Conservation (phyloP, 1,140 invertebrate genomes). For the Drosophila nasuta region DNA sequence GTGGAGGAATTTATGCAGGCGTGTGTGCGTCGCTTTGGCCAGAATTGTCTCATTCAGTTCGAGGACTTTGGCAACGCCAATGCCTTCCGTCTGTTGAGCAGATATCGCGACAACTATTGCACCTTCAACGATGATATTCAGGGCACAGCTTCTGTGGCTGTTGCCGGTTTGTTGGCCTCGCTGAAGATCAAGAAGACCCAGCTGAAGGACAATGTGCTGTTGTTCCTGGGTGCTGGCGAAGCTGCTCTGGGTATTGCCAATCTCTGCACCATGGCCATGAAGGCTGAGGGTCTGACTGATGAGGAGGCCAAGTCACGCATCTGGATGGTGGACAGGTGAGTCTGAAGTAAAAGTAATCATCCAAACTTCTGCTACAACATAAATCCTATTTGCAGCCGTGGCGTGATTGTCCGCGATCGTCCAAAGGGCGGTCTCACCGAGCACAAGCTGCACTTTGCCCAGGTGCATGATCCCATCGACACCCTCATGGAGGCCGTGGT, state of each 20-base stretch:
- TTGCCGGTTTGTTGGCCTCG: constrained; percentile 95
- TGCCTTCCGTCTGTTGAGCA: constrained; percentile 95
- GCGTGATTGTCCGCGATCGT: constrained; percentile 92
- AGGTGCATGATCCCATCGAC: constrained; percentile 90
- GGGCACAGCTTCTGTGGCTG: constrained; percentile 96
- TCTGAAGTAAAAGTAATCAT: constrained; percentile 68
- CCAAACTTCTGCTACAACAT: no score
- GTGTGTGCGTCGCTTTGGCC: constrained; percentile 93
- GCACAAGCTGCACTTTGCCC: constrained; percentile 92
- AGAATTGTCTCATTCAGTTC: constrained; percentile 94
- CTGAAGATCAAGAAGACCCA: constrained; percentile 92
- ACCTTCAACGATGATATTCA: constrained; percentile 99
- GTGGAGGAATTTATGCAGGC: constrained; percentile 99
- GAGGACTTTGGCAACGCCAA: constrained; percentile 99
- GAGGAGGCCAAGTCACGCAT: constrained; percentile 70
- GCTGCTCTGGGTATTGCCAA: constrained; percentile 95
- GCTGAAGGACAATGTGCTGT: constrained; percentile 92
- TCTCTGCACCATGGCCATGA: constrained; percentile 95
- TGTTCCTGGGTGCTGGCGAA: constrained; percentile 98
- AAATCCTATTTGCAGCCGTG: constrained; percentile 86
- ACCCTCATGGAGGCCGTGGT: constrained; percentile 92
- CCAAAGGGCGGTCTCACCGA: constrained; percentile 88
- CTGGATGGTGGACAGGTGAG: constrained; percentile 86
- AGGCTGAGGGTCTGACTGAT: constrained; percentile 89
- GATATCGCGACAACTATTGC: constrained; percentile 94